A percentile compares a stretch with the other conserved stretches of the same genome.
These are phyloP conservation scores for Triplophysa dalaica DNA, from an alignment of 2,113 vertebrate genomes.

Conservation along the genomic window DNA sequence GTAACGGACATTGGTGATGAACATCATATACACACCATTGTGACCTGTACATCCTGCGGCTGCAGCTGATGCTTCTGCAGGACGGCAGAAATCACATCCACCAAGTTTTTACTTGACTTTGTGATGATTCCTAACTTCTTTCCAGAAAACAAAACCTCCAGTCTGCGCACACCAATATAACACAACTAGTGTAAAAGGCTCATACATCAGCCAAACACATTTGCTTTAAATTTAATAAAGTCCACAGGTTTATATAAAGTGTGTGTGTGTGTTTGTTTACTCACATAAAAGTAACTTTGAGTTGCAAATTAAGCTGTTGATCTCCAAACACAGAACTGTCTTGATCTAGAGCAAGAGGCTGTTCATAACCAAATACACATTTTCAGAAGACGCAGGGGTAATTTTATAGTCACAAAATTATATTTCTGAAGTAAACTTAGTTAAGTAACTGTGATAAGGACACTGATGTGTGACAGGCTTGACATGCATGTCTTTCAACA, in stretches of 20 bases:
- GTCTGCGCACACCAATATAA: conserved; percentile 60
- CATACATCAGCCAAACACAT: no score
- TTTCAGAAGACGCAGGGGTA: not conserved
- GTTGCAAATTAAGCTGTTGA: conserved; percentile 82
- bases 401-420: not conserved
- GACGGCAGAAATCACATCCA: conserved; percentile 74
- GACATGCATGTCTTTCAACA: no score
- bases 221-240: no score
- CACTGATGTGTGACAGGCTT: no score
- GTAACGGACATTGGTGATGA: not conserved
- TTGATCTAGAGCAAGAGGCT: conserved; percentile 81
- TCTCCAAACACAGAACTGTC: conserved; percentile 79
- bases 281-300: conserved; percentile 82
- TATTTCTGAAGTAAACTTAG: no score
- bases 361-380: conserved; percentile 57
- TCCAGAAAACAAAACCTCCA: conserved; percentile 71
- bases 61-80: conserved; percentile 74
- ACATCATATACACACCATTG: conserved; percentile 38
- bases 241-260: no score
- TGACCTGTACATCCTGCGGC: conserved; percentile 51
- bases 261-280: conserved; percentile 51
- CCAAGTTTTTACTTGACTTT: conserved; percentile 79
- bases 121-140: conserved; percentile 74
- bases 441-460: no score
- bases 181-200: not conserved